Base-by-base conservation (phyloP, 2,888 invertebrate species). In the Entomobrya proxima region DNA sequence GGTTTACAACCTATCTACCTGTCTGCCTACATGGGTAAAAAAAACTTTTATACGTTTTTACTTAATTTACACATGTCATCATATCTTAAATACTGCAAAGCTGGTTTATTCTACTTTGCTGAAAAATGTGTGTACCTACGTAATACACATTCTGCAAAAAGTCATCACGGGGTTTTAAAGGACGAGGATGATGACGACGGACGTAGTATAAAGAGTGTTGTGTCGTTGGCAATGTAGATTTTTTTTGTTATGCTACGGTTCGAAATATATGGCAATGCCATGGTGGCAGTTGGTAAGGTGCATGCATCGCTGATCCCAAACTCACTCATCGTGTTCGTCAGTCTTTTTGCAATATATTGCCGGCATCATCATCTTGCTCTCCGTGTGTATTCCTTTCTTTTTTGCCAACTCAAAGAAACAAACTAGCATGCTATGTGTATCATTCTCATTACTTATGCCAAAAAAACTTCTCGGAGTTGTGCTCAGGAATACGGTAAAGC, bases 101-200 rank as follows among this genome's bases (percentile, higher is more conserved):
- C n/a, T n/a, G n/a, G n/a, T 55, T 55, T 55, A 55, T 55, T 55
- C 55, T 55, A 55, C 21, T 55, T 55, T 55, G 27, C n/a, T n/a
- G n/a, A n/a, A n/a, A n/a, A n/a, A n/a, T n/a, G n/a, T n/a, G n/a
- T n/a, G n/a, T n/a, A n/a, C n/a, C n/a, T n/a, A n/a, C n/a, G n/a
- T n/a, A n/a, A n/a, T n/a, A n/a, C n/a, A n/a, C n/a, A n/a, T n/a
- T 50, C 18, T 18, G 18, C 50, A 24, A 6, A n/a, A n/a, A 2
- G 4, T 52, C 52, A 21, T 21, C 21, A 52, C 21, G 4, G 4
- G 55, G 55, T 27, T 52, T 47, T 18, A 55, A 55, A 55, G 55
- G 55, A 55, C 55, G n/a, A n/a, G n/a, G n/a, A n/a, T n/a, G n/a
- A n/a, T n/a, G n/a, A n/a, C n/a, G 55, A 55, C 55, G 32, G 61